Percentiles rank a stretch among this genome's conserved stretches.
phyloP scores from a whole-genome alignment of 2,888 invertebrate genomes.

The Cordilura impudica region DNA sequence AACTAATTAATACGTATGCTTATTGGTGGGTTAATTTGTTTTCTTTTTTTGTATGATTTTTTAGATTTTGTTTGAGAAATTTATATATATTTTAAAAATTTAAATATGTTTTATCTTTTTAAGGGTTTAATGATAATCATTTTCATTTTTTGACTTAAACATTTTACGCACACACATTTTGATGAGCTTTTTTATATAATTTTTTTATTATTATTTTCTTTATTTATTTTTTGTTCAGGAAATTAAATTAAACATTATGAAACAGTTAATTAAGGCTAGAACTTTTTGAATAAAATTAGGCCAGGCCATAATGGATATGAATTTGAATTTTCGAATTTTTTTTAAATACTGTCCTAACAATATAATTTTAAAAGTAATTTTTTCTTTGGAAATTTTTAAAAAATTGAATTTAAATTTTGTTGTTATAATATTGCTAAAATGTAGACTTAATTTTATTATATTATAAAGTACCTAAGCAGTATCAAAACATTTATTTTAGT shows the following conservation, averaged over 20 bases:
- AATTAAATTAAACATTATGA: not conserved
- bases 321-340: not conserved
- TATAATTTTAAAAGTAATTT: not conserved
- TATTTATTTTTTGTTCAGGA: not conserved
- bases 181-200: constrained; percentile 51
- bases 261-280: not conserved
- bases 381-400: not conserved
- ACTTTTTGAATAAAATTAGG: not conserved
- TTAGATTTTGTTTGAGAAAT: constrained; percentile 22
- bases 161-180: constrained; percentile 62
- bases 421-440: constrained; percentile 34
- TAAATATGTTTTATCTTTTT: constrained; percentile 17
- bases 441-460: constrained; percentile 31
- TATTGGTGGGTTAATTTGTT: constrained; percentile 52
- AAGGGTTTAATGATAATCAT: constrained; percentile 2
- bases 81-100: constrained; percentile 7
- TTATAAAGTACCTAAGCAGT: constrained; percentile 60
- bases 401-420: not conserved
- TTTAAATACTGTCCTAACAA: too few species aligned
- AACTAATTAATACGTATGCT: constrained; percentile 40
- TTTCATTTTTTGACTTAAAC: constrained; percentile 45
- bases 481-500: constrained; percentile 60
- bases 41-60: constrained; percentile 15
- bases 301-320: not conserved
- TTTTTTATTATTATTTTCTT: constrained; percentile 30